Base-by-base conservation (phyloP, 2,797 vertebrate species). In the Takifugu ocellatus region DNA sequence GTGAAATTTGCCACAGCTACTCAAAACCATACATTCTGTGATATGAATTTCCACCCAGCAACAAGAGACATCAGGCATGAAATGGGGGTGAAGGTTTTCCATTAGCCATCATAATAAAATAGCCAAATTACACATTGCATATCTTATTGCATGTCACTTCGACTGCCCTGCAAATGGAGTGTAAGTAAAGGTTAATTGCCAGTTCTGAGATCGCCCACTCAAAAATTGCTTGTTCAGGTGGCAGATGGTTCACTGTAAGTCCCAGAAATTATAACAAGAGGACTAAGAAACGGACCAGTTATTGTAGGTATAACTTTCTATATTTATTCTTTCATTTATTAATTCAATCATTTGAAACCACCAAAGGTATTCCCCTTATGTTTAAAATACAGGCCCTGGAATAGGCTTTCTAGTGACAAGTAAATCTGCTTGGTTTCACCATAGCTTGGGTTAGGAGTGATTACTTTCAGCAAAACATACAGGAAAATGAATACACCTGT, bases 171-270 rank as follows among this genome's bases (percentile, higher is more conserved):
- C 56, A 75, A 71, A 74, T 74, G 56, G 66, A 75, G 68, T 68
- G 60, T 74, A 75, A 72, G 73, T 56, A 80, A 81, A 85, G 82
- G 81, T 84, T 82, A 87, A 85, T 81, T 69, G 68, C 53, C 57
- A 52, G 72, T 70, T 74, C 64, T 49, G 62, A 68, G 61, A 64
- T 53, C 51, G 61, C 31, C 51, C 64, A 72, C 51, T 63, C 65
- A 45, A 63, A 21, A 70, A 78, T 64, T 54, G 59, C 48, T 45
- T 57, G 54, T 59, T 54, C 73, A 71, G 66, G 78, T 83, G 72
- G 66, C 68, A 71, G 63, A 63, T 53, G 66, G 56, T 62, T 72
- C 65, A 63, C 52, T 43, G 63, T 43, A 60, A 64, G 82, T 51
- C 51, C 51, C 49, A 61, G 33, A 39, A 66, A 70, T 63, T 25